phyloP scores from a whole-genome alignment of 30 jellyfish, hydroid and myxozoan species.

The Aurelia coerulea region DNA sequence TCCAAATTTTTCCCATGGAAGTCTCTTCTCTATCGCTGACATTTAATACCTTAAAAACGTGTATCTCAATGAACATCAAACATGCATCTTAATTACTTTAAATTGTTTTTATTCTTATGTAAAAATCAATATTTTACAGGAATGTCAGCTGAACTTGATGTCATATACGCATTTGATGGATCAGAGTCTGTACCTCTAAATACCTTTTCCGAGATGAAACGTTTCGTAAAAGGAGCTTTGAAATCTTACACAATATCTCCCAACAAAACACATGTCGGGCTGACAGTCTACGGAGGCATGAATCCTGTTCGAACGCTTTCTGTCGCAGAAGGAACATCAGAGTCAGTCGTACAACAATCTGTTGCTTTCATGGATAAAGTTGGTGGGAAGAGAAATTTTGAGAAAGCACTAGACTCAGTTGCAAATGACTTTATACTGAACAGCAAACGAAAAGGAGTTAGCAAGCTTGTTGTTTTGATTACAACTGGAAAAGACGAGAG shows the following conservation, averaged over 20 bases:
- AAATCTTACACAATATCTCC: constrained; percentile 18
- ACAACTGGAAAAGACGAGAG: constrained; percentile 39
- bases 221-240: constrained; percentile 13
- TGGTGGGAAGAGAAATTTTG: constrained; percentile 12
- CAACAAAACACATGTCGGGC: constrained; percentile 45
- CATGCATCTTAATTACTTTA: too few relatives aligned
- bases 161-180: constrained; percentile 37
- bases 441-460: constrained; percentile 7
- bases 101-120: too few relatives aligned
- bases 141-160: constrained; percentile 12
- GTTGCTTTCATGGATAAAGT: neutral
- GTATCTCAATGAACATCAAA: too few relatives aligned
- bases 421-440: neutral
- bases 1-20: too few relatives aligned
- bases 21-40: too few relatives aligned
- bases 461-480: constrained; percentile 49
- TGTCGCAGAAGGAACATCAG: neutral
- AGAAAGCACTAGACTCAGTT: neutral
- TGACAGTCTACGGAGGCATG: neutral
- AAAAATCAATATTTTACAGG: neutral
- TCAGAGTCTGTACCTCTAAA: constrained; percentile 10
- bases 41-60: too few relatives aligned
- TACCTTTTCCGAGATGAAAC: constrained; percentile 12
- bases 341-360: neutral
- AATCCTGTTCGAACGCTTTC: neutral